These are phyloP conservation scores for Mormoops blainvillei DNA, from an alignment of 2,113 vertebrate species.

Conservation along the genomic window DNA sequence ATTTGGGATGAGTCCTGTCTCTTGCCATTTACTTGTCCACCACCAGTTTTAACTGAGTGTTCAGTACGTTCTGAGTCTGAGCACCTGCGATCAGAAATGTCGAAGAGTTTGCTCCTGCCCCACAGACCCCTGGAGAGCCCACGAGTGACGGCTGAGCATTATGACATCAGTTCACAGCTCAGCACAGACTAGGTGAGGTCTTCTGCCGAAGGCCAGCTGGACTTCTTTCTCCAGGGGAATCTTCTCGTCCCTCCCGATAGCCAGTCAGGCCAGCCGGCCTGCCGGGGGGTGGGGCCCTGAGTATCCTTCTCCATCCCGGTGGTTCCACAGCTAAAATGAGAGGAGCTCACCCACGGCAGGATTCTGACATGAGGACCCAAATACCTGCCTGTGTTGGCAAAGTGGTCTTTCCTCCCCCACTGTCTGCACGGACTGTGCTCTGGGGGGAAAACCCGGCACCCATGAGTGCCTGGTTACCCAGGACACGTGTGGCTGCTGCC, in stretches of 20 bases:
- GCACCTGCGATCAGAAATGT: background rate
- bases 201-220: background rate
- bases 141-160: background rate
- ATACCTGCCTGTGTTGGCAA: background rate
- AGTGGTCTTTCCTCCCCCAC: background rate
- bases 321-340: background rate
- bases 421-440: background rate
- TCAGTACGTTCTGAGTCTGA: background rate
- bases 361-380: background rate
- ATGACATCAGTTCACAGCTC: background rate
- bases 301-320: background rate
- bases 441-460: background rate
- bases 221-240: background rate
- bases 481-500: background rate
- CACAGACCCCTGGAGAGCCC: background rate
- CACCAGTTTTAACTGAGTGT: background rate
- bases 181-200: background rate
- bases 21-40: background rate
- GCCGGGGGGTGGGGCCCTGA: background rate
- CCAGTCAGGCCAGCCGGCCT: background rate
- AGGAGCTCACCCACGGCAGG: rapidly evolving
- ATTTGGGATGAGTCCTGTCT: background rate
- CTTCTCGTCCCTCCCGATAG: background rate
- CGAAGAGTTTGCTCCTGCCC: background rate
- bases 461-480: background rate